These are phyloP conservation scores for Orgyia antiqua DNA, from an alignment of 2,888 invertebrate genomes.

Conservation along the genomic window DNA sequence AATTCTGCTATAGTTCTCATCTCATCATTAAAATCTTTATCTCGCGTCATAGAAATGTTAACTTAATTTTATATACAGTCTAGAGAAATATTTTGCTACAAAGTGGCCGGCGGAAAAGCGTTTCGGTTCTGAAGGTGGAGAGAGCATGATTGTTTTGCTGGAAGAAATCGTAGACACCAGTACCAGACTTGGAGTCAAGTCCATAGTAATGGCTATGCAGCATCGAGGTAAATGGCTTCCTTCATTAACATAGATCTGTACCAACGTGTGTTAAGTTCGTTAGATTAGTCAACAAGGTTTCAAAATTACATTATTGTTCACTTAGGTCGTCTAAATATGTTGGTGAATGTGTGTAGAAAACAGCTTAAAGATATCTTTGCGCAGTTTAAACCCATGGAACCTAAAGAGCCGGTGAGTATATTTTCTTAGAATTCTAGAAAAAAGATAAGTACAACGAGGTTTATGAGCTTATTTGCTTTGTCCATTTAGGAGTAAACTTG, in stretches of 20 bases:
- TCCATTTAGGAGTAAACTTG: too few relatives aligned
- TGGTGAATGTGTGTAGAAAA: constrained; percentile 94
- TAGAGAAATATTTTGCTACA: constrained; percentile 86
- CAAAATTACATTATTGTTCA: too few relatives aligned
- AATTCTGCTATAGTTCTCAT: too few relatives aligned
- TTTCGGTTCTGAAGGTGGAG: constrained; percentile 88
- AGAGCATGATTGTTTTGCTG: constrained; percentile 86
- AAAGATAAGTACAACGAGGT: too few relatives aligned
- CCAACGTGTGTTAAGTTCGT: too few relatives aligned
- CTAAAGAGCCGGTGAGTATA: constrained; percentile 81
- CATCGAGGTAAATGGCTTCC: constrained; percentile 77
- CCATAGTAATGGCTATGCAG: constrained; percentile 87
- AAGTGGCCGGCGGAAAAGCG: constrained; percentile 90
- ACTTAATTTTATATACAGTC: too few relatives aligned
- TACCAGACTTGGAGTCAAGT: constrained; percentile 82
- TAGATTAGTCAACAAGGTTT: too few relatives aligned
- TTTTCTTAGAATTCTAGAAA: too few relatives aligned
- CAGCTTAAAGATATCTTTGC: constrained; percentile 94
- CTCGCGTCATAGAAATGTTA: too few relatives aligned
- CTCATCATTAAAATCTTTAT: too few relatives aligned
- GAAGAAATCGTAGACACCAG: constrained; percentile 84
- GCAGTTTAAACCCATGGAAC: constrained; percentile 91
- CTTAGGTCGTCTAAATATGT: constrained; percentile 90
- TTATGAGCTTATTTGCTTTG: too few relatives aligned
- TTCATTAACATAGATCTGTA: too few relatives aligned